Evolutionary conservation across 2,113 vertebrate species (phyloP).

Genomic region (Psophia crepitans): DNA sequence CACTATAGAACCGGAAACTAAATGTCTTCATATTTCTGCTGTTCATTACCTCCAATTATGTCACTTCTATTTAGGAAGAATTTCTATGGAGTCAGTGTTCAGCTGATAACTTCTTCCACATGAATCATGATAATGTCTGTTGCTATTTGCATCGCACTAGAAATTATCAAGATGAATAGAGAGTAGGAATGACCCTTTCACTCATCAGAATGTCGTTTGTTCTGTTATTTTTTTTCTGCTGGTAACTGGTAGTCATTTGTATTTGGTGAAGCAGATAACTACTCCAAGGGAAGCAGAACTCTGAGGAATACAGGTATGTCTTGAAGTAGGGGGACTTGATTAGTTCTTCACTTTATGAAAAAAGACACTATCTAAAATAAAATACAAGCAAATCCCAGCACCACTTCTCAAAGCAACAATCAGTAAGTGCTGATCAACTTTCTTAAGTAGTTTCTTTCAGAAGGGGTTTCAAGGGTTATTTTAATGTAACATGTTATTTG

Average conservation of each 20-base stretch:
- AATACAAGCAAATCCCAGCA: not conserved
- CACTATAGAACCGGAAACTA: not conserved
- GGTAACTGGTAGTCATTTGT: not conserved
- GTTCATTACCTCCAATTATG: not conserved
- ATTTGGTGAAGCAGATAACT: conserved; percentile 16
- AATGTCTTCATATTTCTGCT: not conserved
- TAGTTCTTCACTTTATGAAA: not conserved
- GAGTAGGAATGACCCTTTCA: conserved; percentile 4
- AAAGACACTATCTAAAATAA: not conserved
- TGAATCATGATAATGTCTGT: conserved; percentile 34
- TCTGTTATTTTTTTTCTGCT: not conserved
- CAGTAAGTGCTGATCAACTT: not conserved
- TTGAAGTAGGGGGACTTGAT: not conserved
- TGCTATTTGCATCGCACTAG: conserved; percentile 37
- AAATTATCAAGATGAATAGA: conserved; percentile 32
- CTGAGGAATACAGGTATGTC: not conserved
- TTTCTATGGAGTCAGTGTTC: conserved; percentile 27
- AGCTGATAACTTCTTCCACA: conserved; percentile 4
- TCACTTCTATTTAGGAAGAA: conserved; percentile 8
- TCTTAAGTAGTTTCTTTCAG: not conserved
- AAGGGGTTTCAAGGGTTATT: not conserved
- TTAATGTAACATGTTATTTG: not conserved
- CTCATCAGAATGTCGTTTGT: not conserved
- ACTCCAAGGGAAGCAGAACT: not conserved
- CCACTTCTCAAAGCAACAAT: not conserved